Percentiles rank a stretch among this genome's conserved stretches.
Evolutionary conservation across 2,113 vertebrate species (phyloP).

Genomic region (Apodemus sylvaticus): DNA sequence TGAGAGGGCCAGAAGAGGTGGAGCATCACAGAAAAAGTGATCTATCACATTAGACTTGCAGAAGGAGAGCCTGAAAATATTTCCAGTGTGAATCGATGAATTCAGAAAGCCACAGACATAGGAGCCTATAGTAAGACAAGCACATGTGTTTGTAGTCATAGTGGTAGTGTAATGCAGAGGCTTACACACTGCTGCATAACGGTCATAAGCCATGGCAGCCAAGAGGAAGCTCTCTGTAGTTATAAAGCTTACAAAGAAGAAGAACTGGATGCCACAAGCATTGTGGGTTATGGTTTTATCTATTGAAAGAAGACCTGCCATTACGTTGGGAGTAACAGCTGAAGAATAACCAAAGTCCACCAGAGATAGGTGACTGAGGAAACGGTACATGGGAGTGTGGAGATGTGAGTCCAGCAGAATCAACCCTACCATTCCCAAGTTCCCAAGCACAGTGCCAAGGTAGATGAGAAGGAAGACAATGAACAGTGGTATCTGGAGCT

Average conservation of each 20-base stretch:
- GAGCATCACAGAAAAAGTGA: slow-evolving; percentile 64
- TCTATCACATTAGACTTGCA: not conserved
- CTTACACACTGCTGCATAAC: not conserved
- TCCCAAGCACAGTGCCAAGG: slow-evolving; percentile 21
- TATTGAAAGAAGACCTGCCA: slow-evolving; percentile 31
- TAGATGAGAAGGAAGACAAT: slow-evolving; percentile 12
- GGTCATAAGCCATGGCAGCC: slow-evolving; percentile 32
- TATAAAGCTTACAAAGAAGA: slow-evolving; percentile 32
- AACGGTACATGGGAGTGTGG: slow-evolving; percentile 49
- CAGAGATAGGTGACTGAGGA: slow-evolving; percentile 57
- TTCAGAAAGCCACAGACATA: slow-evolving; percentile 30
- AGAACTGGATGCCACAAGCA: not conserved
- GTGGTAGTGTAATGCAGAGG: not conserved
- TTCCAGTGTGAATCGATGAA: slow-evolving; percentile 17
- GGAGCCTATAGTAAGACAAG: not conserved
- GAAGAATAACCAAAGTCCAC: slow-evolving; percentile 65
- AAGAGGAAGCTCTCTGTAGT: slow-evolving; percentile 20
- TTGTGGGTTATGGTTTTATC: not conserved
- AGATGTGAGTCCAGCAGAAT: slow-evolving; percentile 29
- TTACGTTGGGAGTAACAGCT: slow-evolving; percentile 59
- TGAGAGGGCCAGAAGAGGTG: slow-evolving; percentile 47
- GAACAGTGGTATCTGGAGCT: slow-evolving; percentile 9
- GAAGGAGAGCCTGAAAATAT: slow-evolving; percentile 37
- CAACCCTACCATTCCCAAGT: not conserved
- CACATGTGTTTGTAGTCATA: not conserved